Base-by-base conservation (phyloP, 2,113 vertebrate species). In the Corythornis cristatus region DNA sequence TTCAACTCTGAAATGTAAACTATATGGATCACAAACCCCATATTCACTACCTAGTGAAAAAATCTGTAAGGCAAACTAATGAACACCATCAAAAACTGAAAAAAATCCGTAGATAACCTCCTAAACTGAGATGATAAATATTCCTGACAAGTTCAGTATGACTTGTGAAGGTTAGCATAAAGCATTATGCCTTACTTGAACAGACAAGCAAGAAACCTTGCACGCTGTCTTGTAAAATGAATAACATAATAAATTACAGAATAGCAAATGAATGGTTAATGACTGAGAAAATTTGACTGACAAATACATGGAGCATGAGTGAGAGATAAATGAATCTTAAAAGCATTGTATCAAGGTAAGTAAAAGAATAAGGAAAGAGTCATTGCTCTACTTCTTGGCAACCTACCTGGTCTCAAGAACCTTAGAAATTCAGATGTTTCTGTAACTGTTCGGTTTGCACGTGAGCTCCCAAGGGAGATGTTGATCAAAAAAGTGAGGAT, bases 281-380 rank as follows among this genome's bases (percentile, higher is more conserved):
- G 90, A 84, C 62, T 77, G 87, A 91, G 87, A 75, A 88, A 93
- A 91, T 89, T 80, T 93, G 89, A 88, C 76, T 96, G 93, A 95
- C 79, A 96, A 91, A 86, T 74, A 88, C 25, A 57, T 1, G 5
- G 74, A 87, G n/a, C 8, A 2, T 72, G 88, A 95, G 35, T 62
- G 86, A 88, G 72, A 89, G 60, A 45, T 33, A 89, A 94, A 85
- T 83, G 25, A 85, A 85, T 84, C 33, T 73, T 66, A 61, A 77
- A 91, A 73, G 7, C 22, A 33, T 23, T 88, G 11, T 58, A 50
- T 89, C 91, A 71, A 58, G 21, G 10, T 72, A 86, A 40, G 26
- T 68, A 60, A 74, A 74, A 56, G 15, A 79, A 45, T 13, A 72
- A 81, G 23, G 29, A 64, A 42, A 53, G 25, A 80, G 29, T 35